phyloP scores from a whole-genome alignment of 2,113 vertebrate genomes.

The Brachyhypopomus occidentalis region DNA sequence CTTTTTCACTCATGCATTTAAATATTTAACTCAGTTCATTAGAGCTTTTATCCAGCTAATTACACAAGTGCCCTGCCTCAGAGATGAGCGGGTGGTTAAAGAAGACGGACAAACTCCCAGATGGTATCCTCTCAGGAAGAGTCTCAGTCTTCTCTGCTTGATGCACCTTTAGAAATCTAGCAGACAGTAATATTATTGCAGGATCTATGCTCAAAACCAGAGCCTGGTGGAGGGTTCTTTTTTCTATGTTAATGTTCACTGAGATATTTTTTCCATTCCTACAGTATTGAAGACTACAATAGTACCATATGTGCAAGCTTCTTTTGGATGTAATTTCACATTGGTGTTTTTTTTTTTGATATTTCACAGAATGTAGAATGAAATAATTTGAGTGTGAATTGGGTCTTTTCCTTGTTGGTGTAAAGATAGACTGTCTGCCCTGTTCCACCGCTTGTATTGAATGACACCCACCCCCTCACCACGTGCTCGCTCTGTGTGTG shows the following conservation, averaged over 20 bases:
- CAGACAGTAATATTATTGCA: neutral
- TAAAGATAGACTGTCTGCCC: conserved; percentile 53
- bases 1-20: conserved; percentile 41
- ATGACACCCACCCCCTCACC: conserved; percentile 55
- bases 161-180: conserved; percentile 13
- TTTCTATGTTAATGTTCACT: neutral
- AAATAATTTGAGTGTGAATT: conserved; percentile 19
- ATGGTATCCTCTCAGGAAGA: conserved; percentile 12
- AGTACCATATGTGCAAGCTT: neutral
- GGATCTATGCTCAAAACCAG: neutral
- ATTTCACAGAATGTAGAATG: neutral
- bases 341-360: neutral
- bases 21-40: conserved; percentile 52
- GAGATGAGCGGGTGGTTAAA: conserved; percentile 39
- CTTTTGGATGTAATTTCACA: neutral
- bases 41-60: conserved; percentile 51
- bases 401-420: conserved; percentile 27
- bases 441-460: conserved; percentile 41
- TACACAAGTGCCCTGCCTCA: conserved; percentile 36
- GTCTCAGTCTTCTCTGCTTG: neutral
- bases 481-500: conserved; percentile 53
- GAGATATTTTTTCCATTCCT: neutral
- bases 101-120: conserved; percentile 33
- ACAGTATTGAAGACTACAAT: neutral
- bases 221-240: neutral